Conservation (phyloP, 92 coral and sea anemone genomes). For the Heliopora coerulea region DNA sequence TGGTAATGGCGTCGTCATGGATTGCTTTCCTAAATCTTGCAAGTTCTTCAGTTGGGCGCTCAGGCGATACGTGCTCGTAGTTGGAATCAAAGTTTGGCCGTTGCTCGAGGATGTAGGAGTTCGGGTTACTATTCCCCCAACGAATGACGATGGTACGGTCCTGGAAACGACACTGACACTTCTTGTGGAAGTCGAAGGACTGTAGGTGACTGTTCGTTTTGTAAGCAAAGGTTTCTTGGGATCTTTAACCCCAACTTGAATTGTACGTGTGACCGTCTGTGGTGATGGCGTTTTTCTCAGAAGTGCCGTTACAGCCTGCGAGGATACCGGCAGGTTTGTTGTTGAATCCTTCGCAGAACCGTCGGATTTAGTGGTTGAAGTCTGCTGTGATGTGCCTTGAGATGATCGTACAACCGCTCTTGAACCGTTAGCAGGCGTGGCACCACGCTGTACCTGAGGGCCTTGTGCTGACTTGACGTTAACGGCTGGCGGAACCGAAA, state of each 20-base stretch:
- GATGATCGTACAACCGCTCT: too few relatives aligned
- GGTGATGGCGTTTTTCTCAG: conserved; percentile 23
- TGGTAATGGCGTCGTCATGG: not conserved
- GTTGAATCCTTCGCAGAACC: not conserved
- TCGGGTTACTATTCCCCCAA: not conserved
- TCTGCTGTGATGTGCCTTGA: not conserved
- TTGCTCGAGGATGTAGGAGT: not conserved
- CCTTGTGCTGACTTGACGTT: not conserved
- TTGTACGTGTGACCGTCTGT: conserved; percentile 25
- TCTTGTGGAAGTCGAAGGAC: conserved; percentile 7
- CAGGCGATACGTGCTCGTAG: not conserved
- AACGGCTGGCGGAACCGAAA: not conserved
- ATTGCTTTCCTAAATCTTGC: not conserved
- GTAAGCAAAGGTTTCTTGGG: not conserved
- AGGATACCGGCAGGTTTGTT: not conserved
- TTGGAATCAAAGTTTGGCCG: not conserved
- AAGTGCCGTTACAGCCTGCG: conserved; percentile 19
- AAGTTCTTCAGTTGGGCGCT: not conserved
- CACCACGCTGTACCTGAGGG: conserved; percentile 2
- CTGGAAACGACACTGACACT: conserved; percentile 25
- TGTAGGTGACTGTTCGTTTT: conserved; percentile 34
- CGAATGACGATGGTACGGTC: conserved; percentile 2
- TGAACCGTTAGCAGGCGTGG: not conserved
- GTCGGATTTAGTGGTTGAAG: conserved; percentile 3
- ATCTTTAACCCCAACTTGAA: conserved; percentile 33